Base-by-base conservation (phyloP, 2,113 vertebrate species). In the Pelecanus crispus region DNA sequence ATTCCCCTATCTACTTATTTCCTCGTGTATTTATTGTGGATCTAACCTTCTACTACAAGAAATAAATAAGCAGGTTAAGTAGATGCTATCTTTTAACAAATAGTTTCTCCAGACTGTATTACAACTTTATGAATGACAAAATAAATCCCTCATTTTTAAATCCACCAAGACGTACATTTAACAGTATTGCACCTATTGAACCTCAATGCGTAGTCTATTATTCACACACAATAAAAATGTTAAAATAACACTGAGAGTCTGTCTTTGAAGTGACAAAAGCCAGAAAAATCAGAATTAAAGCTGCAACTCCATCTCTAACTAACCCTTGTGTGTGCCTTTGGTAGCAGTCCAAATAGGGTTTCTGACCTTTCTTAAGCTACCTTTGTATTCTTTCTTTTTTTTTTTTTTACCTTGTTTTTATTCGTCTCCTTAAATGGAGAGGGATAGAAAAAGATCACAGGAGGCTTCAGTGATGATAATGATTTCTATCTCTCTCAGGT, bases 41-140 rank as follows among this genome's bases (percentile, higher is more conserved):
- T 98, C 98, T 98, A 98, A 98, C 94, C 97, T 98, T 98, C 98
- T 97, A 98, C 98, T 97, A 98, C 97, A 98, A 98, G 98, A 99
- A 98, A 99, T 99, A 99, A 99, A 99, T 99, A 99, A 99, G 98
- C 98, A 98, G 98, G 98, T 98, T 99, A 99, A 99, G 98, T 98
- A 99, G 98, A 99, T 98, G 98, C 98, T 99, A 99, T 99, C 98
- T 99, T 98, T 99, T 99, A 98, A 99, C 98, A 98, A 99, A 98
- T 97, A 98, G 97, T 98, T 98, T 97, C 97, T 98, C 97, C 86
- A 97, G 94, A 98, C 97, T 98, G 96, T 95, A 98, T 98, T 98
- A 98, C 98, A 98, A 98, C 97, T 98, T 98, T 98, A 98, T 98
- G 98, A 98, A 98, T 98, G 97, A 98, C 97, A 98, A 98, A 98